phyloP scores from a whole-genome alignment of 2,888 invertebrate species.

The Melinopterus prodromus region DNA sequence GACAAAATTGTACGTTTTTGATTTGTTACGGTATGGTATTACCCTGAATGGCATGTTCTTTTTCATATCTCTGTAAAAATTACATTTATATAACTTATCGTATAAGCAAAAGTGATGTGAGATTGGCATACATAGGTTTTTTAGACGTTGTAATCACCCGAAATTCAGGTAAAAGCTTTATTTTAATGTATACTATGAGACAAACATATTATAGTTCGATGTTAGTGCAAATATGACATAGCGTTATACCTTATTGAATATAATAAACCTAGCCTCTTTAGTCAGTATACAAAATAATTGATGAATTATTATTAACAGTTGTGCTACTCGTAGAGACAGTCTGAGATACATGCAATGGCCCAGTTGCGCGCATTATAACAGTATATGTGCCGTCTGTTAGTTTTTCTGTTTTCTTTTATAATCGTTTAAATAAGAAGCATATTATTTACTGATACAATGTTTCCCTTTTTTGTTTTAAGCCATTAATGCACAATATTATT shows the following conservation, averaged over 20 bases:
- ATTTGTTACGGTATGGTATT: slow-evolving; percentile 69
- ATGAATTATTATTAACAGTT: slow-evolving; percentile 54
- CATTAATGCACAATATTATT: slow-evolving; percentile 61
- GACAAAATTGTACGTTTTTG: slow-evolving; percentile 58
- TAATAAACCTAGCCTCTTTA: slow-evolving; percentile 56
- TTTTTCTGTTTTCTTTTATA: slow-evolving; percentile 46
- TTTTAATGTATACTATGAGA: slow-evolving; percentile 58
- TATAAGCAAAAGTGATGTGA: slow-evolving; percentile 58
- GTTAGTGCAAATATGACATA: slow-evolving; percentile 61
- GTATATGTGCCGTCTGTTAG: slow-evolving; percentile 54
- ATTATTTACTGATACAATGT: slow-evolving; percentile 35
- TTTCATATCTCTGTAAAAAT: slow-evolving; percentile 61
- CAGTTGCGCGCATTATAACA: slow-evolving; percentile 56
- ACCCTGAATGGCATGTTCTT: slow-evolving; percentile 78
- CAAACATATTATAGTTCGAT: slow-evolving; percentile 59
- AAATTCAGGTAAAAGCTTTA: slow-evolving; percentile 61
- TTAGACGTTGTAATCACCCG: slow-evolving; percentile 51
- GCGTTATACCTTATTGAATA: slow-evolving; percentile 48
- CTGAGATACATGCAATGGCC: slow-evolving; percentile 55
- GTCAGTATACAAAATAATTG: slow-evolving; percentile 58
- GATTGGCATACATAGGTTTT: slow-evolving; percentile 56
- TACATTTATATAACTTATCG: slow-evolving; percentile 52
- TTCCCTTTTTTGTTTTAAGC: slow-evolving; percentile 40
- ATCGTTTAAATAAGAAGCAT: slow-evolving; percentile 26
- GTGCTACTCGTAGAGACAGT: slow-evolving; percentile 60